Percentiles rank a stretch among this genome's conserved stretches.
Conservation (phyloP, 1,140 invertebrate species). For the Leptonema lineaticorne region DNA sequence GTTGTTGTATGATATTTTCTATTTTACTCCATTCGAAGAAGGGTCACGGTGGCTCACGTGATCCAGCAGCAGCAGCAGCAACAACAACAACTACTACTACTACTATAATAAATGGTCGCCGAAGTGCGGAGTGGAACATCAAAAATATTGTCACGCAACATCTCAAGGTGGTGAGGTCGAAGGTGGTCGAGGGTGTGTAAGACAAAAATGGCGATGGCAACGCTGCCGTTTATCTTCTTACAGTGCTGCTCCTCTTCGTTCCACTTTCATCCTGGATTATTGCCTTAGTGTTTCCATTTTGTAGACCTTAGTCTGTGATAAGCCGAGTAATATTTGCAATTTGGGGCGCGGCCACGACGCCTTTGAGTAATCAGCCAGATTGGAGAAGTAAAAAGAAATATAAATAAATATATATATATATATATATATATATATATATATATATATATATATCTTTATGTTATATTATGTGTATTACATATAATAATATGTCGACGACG, state of each 20-base stretch:
- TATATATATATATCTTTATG: not conserved
- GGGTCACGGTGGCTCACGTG: not conserved
- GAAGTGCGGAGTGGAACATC: not conserved
- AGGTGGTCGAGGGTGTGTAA: not conserved
- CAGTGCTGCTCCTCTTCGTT: too few relatives aligned
- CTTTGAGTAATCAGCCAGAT: slow-evolving; percentile 27
- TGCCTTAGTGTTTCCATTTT: slow-evolving; percentile 20
- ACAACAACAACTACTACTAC: too few relatives aligned
- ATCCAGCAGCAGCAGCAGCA: not conserved
- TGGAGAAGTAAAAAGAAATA: not conserved
- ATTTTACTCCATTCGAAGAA: not conserved
- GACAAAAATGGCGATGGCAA: not conserved
- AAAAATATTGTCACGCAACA: slow-evolving; percentile 16
- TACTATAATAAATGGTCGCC: not conserved
- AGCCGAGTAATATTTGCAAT: slow-evolving; percentile 15
- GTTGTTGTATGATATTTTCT: not conserved
- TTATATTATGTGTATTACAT: not conserved
- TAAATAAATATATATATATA: not conserved
- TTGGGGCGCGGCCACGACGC: not conserved
- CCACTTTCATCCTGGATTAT: not conserved
- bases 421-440: not conserved
- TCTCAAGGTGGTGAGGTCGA: not conserved
- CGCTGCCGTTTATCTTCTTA: too few relatives aligned
- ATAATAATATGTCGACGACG: too few relatives aligned
- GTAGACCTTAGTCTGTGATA: slow-evolving; percentile 4